Evolutionary conservation across 1,140 invertebrate species (phyloP).

Genomic region (Parapsyche elsis): DNA sequence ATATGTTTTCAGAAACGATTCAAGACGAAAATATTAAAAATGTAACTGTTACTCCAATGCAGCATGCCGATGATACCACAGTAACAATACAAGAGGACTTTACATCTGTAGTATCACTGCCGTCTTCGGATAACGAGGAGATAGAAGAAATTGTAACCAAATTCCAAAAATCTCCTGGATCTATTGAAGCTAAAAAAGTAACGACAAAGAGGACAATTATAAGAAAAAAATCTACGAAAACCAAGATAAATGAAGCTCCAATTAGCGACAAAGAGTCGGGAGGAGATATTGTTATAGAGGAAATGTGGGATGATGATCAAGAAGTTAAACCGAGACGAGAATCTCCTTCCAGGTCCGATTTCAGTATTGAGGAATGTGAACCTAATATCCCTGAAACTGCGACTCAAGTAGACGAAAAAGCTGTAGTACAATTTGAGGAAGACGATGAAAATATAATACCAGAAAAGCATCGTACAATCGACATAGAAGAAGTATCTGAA

Average conservation of each 20-base stretch:
- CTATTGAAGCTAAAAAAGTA: conserved; percentile 65
- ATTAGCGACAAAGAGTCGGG: conserved; percentile 51
- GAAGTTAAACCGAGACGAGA: conserved; percentile 44
- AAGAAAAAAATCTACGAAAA: conserved; percentile 60
- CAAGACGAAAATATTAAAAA: conserved; percentile 52
- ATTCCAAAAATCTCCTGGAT: conserved; percentile 65
- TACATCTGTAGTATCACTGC: conserved; percentile 58
- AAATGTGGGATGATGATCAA: conserved; percentile 63
- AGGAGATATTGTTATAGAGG: conserved; percentile 66
- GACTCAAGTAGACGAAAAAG: conserved; percentile 37
- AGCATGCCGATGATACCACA: conserved; percentile 52
- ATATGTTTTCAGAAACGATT: conserved; percentile 44
- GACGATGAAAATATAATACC: conserved; percentile 51
- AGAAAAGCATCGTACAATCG: conserved; percentile 47
- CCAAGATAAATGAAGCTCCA: conserved; percentile 58
- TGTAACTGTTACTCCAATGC: not conserved
- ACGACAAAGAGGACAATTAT: conserved; percentile 69
- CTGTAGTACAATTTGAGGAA: conserved; percentile 52
- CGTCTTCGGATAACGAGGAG: conserved; percentile 66
- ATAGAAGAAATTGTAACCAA: conserved; percentile 69
- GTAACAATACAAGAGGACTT: conserved; percentile 62
- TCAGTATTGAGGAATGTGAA: conserved; percentile 52
- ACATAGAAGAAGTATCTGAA: conserved; percentile 53
- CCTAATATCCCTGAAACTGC: conserved; percentile 17
- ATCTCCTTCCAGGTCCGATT: conserved; percentile 27